Percentiles rank a stretch among this genome's conserved stretches.
Conservation (phyloP, 1,140 invertebrate species). For the Tachypleus tridentatus region DNA sequence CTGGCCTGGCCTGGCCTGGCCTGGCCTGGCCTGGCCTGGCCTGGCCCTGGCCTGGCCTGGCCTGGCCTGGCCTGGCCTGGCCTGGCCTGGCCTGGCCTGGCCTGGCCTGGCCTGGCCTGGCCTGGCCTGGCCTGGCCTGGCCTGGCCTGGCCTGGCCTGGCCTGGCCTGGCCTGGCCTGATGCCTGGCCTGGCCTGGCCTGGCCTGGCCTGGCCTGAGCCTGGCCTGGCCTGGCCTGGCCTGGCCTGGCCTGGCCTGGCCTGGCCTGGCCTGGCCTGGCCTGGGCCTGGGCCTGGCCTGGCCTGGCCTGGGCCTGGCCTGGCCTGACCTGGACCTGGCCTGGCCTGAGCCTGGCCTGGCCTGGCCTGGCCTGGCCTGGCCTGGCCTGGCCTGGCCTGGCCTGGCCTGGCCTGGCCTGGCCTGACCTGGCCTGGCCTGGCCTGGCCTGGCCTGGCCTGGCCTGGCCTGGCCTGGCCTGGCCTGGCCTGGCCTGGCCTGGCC, state of each 20-base stretch:
- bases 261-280: neutral
- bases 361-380: conserved; percentile 22
- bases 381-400: conserved; percentile 25
- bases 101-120: conserved; percentile 23
- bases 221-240: conserved; percentile 18
- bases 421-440: conserved; percentile 21
- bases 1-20: conserved; percentile 27
- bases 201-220: conserved; percentile 19
- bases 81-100: conserved; percentile 24
- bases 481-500: no score
- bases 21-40: conserved; percentile 23
- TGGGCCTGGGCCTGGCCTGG: neutral
- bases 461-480: conserved; percentile 19
- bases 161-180: conserved; percentile 19
- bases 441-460: conserved; percentile 15
- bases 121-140: conserved; percentile 21
- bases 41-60: no score
- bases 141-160: conserved; percentile 19
- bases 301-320: conserved; percentile 1
- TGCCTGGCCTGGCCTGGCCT: conserved; percentile 16
- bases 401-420: conserved; percentile 26
- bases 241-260: conserved; percentile 1
- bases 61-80: conserved; percentile 25
- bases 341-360: conserved; percentile 19
- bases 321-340: conserved; percentile 12